Percentiles rank a stretch among this genome's conserved stretches.
Evolutionary conservation across 2,113 vertebrate species (phyloP).

Genomic region (Petaurus breviceps): DNA sequence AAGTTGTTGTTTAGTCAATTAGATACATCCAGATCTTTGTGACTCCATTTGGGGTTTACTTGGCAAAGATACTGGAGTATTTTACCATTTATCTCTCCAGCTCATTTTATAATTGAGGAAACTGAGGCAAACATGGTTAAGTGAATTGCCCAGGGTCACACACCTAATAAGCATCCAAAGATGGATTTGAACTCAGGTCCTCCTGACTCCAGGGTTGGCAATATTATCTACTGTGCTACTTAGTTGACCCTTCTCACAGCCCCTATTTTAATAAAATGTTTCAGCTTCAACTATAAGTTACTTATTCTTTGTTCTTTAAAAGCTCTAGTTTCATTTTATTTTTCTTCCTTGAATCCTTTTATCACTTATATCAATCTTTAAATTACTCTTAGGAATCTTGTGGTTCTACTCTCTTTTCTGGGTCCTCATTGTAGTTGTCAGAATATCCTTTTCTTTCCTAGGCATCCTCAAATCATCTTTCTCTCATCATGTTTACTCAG

Average conservation of each 20-base stretch:
- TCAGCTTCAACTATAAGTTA: neutral
- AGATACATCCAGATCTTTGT: neutral
- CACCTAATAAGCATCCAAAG: neutral
- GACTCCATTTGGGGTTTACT: neutral
- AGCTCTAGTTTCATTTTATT: neutral
- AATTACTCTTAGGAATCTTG: neutral
- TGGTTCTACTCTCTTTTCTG: neutral
- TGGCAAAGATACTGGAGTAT: neutral
- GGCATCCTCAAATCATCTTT: neutral
- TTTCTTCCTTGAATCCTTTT: neutral
- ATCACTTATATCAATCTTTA: neutral
- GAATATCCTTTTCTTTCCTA: neutral
- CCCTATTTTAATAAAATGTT: neutral
- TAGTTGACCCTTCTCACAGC: neutral
- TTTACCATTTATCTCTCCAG: neutral
- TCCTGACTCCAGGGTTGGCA: neutral
- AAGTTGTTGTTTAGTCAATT: neutral
- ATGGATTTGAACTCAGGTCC: neutral
- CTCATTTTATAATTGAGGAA: neutral
- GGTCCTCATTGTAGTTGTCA: neutral
- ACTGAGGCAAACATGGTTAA: neutral
- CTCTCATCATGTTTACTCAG: neutral
- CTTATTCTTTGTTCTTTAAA: neutral
- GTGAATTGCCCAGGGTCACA: neutral
- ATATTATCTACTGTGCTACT: neutral